These are phyloP conservation scores for Perca flavescens DNA, from an alignment of 2,113 vertebrate species.

Conservation along the genomic window DNA sequence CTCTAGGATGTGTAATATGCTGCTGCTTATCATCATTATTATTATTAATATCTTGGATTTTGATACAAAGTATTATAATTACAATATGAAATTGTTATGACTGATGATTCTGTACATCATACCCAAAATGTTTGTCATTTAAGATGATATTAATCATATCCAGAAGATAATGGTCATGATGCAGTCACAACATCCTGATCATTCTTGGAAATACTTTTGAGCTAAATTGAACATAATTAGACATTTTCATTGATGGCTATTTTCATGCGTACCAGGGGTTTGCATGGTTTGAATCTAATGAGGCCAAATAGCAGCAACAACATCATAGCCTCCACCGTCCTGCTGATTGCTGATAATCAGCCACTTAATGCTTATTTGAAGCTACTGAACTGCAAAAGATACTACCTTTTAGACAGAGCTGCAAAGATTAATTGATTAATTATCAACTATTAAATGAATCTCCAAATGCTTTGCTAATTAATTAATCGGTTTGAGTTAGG, in stretches of 20 bases:
- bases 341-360: slow-evolving; percentile 25
- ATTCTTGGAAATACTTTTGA: not conserved
- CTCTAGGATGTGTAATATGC: too few relatives aligned
- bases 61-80: not conserved
- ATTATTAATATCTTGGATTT: not conserved
- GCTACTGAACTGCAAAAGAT: slow-evolving; percentile 19
- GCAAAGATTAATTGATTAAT: too few relatives aligned
- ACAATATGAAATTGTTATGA: not conserved
- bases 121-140: not conserved
- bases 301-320: slow-evolving; percentile 12
- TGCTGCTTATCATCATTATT: not conserved
- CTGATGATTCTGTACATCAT: not conserved
- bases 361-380: slow-evolving; percentile 9
- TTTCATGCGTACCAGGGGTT: slow-evolving; percentile 10
- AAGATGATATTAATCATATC: not conserved
- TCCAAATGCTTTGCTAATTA: too few relatives aligned
- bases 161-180: not conserved
- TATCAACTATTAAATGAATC: too few relatives aligned
- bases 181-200: not conserved
- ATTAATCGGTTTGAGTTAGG: too few relatives aligned
- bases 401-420: not conserved
- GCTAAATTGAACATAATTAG: not conserved
- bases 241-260: slow-evolving; percentile 15
- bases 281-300: slow-evolving; percentile 15
- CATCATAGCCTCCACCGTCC: not conserved